Base-by-base conservation (phyloP, 35 echinoderm and acorn worm genomes). In the Nesometra sesokonis region DNA sequence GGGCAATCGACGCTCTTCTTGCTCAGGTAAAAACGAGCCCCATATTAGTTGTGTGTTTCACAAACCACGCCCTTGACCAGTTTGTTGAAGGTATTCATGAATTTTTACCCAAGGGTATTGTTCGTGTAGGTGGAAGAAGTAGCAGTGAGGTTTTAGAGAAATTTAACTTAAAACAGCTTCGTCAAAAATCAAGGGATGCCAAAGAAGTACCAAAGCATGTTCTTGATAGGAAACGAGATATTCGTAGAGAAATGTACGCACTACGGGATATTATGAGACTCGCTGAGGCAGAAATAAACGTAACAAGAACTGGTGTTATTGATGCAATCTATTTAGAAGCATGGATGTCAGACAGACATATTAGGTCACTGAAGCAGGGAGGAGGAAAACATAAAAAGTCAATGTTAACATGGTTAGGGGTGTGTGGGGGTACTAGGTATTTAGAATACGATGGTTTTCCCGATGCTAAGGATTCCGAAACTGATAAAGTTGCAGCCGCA, bases 21-120 rank as follows among this genome's bases (percentile, higher is more conserved):
- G 52, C 52, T 67, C 0, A 27, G 21, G 52, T 67, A 27, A 67
- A 67, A 67, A 1, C 11, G 23, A 35, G 35, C 7, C 94, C 94
- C 0, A 88, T 97, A 37, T 35, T 97, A 13, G 82, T 97, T 3
- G 91, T 97, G 23, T 97, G 94, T 37, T 97, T 84, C 37, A 97
- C 94, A 43, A 97, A 97, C 40, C 94, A 97, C 80, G 94, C 94
- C 9, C 89, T 97, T 5, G 94, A 97, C 86, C 94, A 97, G 33
- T 97, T 97, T 77, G 34, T 97, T 37, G 91, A 97, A 82, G 91
- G 88, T 27, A 86, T 93, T 30, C 17, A 81, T 32, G 3, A 57
- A 0, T 97, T 97, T 78, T 32, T 85, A 31, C 57, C 37, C 2
- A 11, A 88, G 0, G 86, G 86, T n/a, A 84, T 97, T 15, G 88